Conservation (phyloP, 2,797 vertebrate genomes). For the Macropus fuliginosus region DNA sequence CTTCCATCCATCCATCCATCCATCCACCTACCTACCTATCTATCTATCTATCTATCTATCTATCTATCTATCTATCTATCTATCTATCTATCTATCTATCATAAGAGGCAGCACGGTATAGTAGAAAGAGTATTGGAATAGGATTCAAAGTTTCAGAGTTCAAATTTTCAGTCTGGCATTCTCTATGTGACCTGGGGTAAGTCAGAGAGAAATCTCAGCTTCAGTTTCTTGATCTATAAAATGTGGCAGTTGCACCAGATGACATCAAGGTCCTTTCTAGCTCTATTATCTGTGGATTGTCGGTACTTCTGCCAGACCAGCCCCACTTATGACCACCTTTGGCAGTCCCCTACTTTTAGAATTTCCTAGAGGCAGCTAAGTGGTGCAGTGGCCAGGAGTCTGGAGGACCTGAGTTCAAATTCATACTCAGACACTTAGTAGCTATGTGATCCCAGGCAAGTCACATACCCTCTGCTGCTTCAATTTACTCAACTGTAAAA, state of each 20-base stretch:
- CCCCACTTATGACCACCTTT: neutral
- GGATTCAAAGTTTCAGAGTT: neutral
- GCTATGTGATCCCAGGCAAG: neutral
- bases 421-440: neutral
- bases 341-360: neutral
- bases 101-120: neutral
- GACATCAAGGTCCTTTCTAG: neutral
- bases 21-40: no score
- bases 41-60: no score
- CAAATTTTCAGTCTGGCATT: neutral
- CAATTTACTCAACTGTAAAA: neutral
- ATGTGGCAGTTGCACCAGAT: neutral
- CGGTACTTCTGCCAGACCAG: neutral
- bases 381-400: neutral
- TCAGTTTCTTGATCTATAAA: neutral
- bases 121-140: neutral
- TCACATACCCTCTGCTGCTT: neutral
- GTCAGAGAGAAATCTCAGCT: neutral
- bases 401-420: neutral
- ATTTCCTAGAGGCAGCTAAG: neutral
- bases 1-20: no score
- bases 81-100: neutral
- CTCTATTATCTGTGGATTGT: neutral
- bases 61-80: no score
- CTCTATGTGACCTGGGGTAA: neutral